Conservation (phyloP, 2,113 vertebrate species). For the Galemys pyrenaicus region DNA sequence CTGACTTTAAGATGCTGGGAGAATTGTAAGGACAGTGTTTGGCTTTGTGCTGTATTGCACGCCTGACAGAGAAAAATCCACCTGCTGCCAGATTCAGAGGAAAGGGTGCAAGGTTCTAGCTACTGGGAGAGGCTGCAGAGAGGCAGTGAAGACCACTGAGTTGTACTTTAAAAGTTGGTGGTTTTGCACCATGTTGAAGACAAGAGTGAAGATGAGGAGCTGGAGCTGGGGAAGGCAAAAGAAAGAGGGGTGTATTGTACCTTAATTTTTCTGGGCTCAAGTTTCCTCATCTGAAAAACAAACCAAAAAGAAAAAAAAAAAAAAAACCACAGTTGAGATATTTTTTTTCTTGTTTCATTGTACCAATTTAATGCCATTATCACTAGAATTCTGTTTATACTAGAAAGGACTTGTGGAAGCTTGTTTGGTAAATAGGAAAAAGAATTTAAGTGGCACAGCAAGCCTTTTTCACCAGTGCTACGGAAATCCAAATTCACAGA, state of each 20-base stretch:
- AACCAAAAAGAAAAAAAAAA: no score
- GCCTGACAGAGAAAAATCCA: background rate
- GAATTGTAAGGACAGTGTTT: background rate
- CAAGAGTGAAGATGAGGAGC: background rate
- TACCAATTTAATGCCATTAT: background rate
- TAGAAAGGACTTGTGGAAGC: constrained; percentile 19
- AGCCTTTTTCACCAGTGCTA: background rate
- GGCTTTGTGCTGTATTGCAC: background rate
- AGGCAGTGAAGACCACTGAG: background rate
- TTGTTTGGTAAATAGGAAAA: background rate
- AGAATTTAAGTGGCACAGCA: background rate
- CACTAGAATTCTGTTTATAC: background rate
- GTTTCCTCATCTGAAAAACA: background rate
- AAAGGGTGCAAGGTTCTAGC: background rate
- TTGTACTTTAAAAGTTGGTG: no score
- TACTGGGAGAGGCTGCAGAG: background rate
- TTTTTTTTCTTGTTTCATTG: background rate
- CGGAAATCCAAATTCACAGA: background rate
- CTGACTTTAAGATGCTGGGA: background rate
- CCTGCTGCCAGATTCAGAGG: background rate
- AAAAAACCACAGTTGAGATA: background rate
- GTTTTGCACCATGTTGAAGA: background rate
- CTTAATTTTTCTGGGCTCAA: background rate
- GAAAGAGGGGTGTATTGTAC: background rate
- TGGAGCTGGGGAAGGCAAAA: background rate